These are phyloP conservation scores for Acrocephalus scirpaceus DNA, from an alignment of 2,797 vertebrate genomes.

Conservation along the genomic window DNA sequence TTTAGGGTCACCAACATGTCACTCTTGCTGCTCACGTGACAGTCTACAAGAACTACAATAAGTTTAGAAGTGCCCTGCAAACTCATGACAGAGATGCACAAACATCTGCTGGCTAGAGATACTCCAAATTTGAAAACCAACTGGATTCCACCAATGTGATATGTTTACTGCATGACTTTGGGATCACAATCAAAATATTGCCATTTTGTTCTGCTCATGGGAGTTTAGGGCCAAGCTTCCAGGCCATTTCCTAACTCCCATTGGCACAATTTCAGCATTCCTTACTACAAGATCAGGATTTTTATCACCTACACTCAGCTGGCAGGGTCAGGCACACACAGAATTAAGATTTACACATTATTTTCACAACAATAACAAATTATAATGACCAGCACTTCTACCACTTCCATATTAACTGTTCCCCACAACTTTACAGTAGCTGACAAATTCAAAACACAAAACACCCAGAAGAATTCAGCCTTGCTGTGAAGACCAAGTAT, in stretches of 20 bases:
- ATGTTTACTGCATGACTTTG: neutral
- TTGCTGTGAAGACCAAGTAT: neutral
- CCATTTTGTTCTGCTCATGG: neutral
- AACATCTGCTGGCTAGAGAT: neutral
- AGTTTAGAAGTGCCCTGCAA: neutral
- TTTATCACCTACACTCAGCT: neutral
- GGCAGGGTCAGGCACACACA: neutral
- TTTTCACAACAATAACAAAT: neutral
- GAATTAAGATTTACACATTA: neutral
- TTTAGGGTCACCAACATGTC: neutral
- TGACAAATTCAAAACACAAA: neutral
- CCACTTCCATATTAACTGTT: neutral
- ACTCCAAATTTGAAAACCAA: neutral
- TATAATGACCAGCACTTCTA: neutral
- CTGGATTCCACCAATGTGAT: neutral
- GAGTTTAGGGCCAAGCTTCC: neutral
- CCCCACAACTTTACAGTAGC: neutral
- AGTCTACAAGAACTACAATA: neutral
- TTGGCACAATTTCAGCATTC: neutral
- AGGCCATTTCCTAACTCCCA: neutral
- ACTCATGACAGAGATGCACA: neutral
- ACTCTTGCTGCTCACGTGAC: neutral
- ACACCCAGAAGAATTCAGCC: neutral
- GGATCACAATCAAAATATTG: neutral
- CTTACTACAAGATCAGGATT: neutral